Conservation (phyloP, 2,113 vertebrate species). For the Podocnemis expansa region DNA sequence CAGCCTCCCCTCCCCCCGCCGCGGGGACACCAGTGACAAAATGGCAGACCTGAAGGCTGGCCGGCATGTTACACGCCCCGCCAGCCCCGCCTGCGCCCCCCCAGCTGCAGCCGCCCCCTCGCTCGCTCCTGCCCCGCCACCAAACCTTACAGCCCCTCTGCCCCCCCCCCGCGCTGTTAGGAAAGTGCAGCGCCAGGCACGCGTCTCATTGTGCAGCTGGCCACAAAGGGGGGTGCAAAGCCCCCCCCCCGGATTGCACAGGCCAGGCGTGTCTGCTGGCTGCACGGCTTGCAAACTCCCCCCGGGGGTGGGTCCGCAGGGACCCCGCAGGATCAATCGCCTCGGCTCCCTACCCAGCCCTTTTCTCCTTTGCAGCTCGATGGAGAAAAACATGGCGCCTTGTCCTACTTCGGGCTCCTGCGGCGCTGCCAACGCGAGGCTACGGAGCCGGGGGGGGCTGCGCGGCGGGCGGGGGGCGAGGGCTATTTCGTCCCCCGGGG, state of each 20-base stretch:
- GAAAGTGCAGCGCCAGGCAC: neutral
- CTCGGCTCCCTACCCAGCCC: neutral
- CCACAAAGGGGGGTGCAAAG: too few relatives aligned
- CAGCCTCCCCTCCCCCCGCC: neutral
- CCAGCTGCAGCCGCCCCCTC: neutral
- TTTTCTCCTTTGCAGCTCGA: conserved; percentile 12
- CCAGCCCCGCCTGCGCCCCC: neutral
- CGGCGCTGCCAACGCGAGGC: conserved; percentile 47
- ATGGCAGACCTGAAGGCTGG: conserved; percentile 74
- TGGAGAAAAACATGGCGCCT: conserved; percentile 77
- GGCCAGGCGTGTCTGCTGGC: neutral
- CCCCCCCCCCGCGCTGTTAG: neutral
- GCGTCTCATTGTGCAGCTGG: too few relatives aligned
- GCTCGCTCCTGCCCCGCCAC: neutral
- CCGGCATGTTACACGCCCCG: conserved; percentile 57
- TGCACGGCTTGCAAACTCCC: neutral
- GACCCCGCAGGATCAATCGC: neutral
- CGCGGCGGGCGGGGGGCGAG: conserved; percentile 15
- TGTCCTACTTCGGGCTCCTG: conserved; percentile 69
- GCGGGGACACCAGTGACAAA: conserved; percentile 75
- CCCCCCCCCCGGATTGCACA: neutral
- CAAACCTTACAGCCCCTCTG: neutral
- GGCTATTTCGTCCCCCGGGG: neutral
- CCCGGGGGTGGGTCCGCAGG: neutral
- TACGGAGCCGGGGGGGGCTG: conserved; percentile 42